Evolutionary conservation across 2,797 vertebrate genomes (phyloP).

Genomic region (Mus spretus): DNA sequence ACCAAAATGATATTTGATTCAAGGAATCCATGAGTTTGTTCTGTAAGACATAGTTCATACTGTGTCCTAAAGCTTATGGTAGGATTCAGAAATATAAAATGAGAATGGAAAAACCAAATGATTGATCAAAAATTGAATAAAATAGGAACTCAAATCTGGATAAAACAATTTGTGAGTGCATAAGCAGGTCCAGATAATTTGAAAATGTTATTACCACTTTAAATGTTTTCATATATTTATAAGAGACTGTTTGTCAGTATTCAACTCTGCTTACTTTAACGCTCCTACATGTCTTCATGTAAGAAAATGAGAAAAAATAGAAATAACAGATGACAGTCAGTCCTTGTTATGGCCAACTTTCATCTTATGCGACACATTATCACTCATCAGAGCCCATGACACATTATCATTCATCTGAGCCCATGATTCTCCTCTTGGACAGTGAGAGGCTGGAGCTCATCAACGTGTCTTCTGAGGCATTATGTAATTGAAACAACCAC

Average conservation of each 20-base stretch:
- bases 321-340: background rate
- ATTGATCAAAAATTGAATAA: background rate
- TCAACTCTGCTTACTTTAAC: background rate
- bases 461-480: background rate
- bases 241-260: background rate
- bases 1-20: background rate
- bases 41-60: background rate
- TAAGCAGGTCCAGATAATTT: background rate
- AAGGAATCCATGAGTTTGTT: background rate
- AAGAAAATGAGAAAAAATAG: background rate
- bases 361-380: background rate
- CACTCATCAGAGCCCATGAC: background rate
- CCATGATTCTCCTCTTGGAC: background rate
- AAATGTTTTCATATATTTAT: background rate
- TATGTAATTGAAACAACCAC: background rate
- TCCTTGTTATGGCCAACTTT: background rate
- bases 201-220: background rate
- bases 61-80: background rate
- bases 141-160: background rate
- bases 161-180: background rate
- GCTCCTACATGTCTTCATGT: background rate
- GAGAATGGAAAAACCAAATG: background rate
- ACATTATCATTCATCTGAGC: background rate
- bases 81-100: background rate
- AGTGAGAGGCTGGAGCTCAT: accelerated